Conservation (phyloP, 2,113 vertebrate genomes). For the Muntiacus muntjak region DNA sequence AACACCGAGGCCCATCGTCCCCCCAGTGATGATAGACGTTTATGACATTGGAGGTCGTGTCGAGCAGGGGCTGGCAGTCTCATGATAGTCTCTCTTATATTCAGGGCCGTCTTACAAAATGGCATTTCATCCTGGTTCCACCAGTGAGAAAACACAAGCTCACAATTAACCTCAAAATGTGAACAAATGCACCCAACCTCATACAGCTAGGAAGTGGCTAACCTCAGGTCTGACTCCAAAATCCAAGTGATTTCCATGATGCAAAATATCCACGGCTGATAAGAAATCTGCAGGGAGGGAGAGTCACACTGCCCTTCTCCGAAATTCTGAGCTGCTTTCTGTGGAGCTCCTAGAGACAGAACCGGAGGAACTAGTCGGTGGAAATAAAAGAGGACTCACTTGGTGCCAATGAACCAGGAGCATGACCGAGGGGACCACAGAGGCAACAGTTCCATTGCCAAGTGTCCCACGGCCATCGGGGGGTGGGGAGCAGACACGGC, state of each 20-base stretch:
- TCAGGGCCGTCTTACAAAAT: neutral
- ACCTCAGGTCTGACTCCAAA: neutral
- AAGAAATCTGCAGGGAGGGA: fast-evolving
- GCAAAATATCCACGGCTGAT: fast-evolving
- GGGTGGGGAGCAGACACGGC: fast-evolving
- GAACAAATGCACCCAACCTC: neutral
- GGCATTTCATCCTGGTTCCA: neutral
- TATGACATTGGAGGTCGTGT: fast-evolving
- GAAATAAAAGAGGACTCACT: neutral
- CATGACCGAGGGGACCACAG: neutral
- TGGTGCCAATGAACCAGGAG: neutral
- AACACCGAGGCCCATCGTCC: fast-evolving
- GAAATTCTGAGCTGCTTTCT: neutral
- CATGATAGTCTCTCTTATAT: neutral
- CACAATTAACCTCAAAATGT: neutral
- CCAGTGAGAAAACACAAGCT: neutral
- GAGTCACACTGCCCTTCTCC: neutral
- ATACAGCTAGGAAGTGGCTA: fast-evolving
- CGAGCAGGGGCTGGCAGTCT: fast-evolving
- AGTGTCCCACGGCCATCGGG: fast-evolving
- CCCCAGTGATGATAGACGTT: fast-evolving
- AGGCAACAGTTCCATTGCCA: fast-evolving
- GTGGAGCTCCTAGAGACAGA: neutral
- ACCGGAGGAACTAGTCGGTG: neutral
- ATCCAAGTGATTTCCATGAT: neutral